phyloP scores from a whole-genome alignment of 1,140 invertebrate genomes.

The Diabrotica undecimpunctata region DNA sequence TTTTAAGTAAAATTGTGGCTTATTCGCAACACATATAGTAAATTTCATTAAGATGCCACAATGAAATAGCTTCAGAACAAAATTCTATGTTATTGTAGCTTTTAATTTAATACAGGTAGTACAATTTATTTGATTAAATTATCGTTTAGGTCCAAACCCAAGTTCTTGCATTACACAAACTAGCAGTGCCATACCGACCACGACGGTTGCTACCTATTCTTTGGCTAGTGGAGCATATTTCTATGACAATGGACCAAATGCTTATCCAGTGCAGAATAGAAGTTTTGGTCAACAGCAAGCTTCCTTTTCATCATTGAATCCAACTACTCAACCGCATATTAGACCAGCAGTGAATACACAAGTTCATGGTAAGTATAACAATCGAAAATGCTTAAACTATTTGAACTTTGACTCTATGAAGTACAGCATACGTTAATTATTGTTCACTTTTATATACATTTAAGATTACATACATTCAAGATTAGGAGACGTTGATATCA shows the following conservation, averaged over 20 bases:
- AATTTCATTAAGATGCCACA: no score
- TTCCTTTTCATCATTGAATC: conserved; percentile 35
- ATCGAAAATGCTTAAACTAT: no score
- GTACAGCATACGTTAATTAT: no score
- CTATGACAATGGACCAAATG: conserved; percentile 35
- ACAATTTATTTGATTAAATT: background rate
- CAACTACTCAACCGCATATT: conserved; percentile 33
- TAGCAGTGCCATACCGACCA: conserved; percentile 28
- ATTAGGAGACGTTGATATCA: no score
- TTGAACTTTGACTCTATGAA: no score
- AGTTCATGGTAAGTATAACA: conserved; percentile 33
- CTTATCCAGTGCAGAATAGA: conserved; percentile 29
- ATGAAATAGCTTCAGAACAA: no score
- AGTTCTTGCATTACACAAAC: conserved; percentile 26
- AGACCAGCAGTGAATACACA: conserved; percentile 30
- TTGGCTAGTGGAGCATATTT: conserved; percentile 38
- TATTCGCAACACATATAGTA: no score
- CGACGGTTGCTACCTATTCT: conserved; percentile 35
- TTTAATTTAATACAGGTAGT: background rate
- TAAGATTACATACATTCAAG: no score
- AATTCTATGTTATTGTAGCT: no score
- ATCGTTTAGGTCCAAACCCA: conserved; percentile 25
- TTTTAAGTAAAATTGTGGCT: no score
- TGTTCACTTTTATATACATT: no score
- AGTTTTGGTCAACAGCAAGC: conserved; percentile 34